A percentile compares a stretch with the other conserved stretches of the same genome.
Conservation (phyloP, 1,140 invertebrate genomes). For the Drosophila prosaltans region DNA sequence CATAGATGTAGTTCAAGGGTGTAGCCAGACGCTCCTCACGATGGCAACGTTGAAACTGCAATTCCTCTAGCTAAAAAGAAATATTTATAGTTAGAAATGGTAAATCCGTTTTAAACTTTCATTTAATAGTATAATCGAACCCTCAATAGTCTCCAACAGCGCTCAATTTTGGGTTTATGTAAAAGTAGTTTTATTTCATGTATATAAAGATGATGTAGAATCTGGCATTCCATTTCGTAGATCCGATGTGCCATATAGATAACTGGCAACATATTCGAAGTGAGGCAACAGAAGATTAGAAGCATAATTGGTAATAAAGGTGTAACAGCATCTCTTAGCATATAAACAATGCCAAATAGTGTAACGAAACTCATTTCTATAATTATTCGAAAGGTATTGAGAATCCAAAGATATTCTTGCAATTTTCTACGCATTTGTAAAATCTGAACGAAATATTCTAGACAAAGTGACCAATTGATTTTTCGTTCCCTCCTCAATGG, state of each 20-base stretch:
- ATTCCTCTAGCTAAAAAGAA: slow-evolving; percentile 3
- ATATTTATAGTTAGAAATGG: background rate
- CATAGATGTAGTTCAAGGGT: slow-evolving; percentile 15
- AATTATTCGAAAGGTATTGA: background rate
- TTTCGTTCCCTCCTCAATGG: background rate
- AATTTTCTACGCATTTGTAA: background rate
- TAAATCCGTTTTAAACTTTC: background rate
- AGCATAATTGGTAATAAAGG: background rate
- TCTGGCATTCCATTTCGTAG: background rate
- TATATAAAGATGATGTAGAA: background rate
- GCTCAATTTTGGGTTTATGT: background rate
- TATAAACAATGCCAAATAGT: no score
- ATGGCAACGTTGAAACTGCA: background rate
- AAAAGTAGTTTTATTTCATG: background rate
- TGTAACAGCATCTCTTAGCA: no score
- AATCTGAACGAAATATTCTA: background rate
- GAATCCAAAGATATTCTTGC: background rate
- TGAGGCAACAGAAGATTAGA: background rate
- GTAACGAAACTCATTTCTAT: background rate
- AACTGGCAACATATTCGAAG: background rate
- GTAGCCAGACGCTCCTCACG: background rate
- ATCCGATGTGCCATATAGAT: background rate
- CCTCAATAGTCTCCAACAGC: background rate
- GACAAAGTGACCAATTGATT: background rate
- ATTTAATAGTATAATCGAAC: background rate